phyloP scores from a whole-genome alignment of 1,140 invertebrate genomes.

The Thaumetopoea pityocampa region DNA sequence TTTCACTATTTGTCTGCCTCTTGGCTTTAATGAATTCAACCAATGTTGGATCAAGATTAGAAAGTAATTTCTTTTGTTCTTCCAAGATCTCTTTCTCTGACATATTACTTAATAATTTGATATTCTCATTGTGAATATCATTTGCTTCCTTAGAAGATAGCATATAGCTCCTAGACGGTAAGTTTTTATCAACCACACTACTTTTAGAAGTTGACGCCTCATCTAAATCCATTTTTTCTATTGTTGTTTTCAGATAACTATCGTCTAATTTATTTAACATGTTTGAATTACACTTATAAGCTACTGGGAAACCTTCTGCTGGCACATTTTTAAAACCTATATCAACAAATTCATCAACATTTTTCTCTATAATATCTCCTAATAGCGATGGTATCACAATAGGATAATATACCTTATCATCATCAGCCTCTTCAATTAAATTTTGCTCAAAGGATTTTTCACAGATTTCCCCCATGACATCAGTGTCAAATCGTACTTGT shows the following conservation, averaged over 20 bases:
- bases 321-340: conserved; percentile 34
- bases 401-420: conserved; percentile 71
- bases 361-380: conserved; percentile 79
- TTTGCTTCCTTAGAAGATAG: conserved; percentile 75
- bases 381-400: conserved; percentile 72
- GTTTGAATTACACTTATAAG: conserved; percentile 33
- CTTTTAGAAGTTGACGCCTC: conserved; percentile 24
- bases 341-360: conserved; percentile 41
- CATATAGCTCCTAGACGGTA: conserved; percentile 71
- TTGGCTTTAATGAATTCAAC: conserved; percentile 81
- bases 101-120: conserved; percentile 82
- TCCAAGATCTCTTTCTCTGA: conserved; percentile 84
- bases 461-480: conserved; percentile 40
- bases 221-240: conserved; percentile 55
- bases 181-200: conserved; percentile 26
- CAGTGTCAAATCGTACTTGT: conserved; percentile 22
- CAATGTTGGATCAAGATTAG: conserved; percentile 80
- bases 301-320: conserved; percentile 46
- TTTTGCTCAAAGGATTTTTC: conserved; percentile 49
- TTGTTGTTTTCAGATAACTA: conserved; percentile 30
- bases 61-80: conserved; percentile 82
- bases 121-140: conserved; percentile 86
- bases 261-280: conserved; percentile 26
- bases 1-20: conserved; percentile 43
- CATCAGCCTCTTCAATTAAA: conserved; percentile 38